phyloP scores from a whole-genome alignment of 2,888 invertebrate genomes.

The Geophilus truncorum region DNA sequence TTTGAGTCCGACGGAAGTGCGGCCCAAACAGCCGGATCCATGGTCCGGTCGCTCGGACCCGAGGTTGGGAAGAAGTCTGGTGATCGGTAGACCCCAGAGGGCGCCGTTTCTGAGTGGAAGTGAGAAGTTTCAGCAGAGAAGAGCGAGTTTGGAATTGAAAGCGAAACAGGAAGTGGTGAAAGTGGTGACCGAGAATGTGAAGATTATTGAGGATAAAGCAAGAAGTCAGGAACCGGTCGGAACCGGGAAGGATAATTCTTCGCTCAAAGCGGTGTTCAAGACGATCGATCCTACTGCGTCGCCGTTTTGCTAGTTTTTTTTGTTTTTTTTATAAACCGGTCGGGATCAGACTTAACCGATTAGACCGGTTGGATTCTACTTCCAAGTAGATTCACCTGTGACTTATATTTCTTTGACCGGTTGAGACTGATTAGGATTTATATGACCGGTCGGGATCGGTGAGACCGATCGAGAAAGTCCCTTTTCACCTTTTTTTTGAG shows the following conservation, averaged over 20 bases:
- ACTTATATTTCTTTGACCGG: too few relatives aligned
- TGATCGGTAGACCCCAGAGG: not conserved
- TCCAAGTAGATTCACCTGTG: too few relatives aligned
- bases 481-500: too few relatives aligned
- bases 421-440: too few relatives aligned
- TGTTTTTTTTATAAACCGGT: too few relatives aligned
- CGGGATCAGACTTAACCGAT: too few relatives aligned
- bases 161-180: not conserved
- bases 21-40: not conserved
- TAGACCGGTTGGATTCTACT: too few relatives aligned
- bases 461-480: too few relatives aligned
- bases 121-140: not conserved
- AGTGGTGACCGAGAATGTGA: not conserved
- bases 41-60: not conserved
- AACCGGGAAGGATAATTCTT: constrained; percentile 22
- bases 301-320: constrained; percentile 47
- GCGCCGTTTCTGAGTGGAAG: not conserved
- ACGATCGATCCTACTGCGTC: constrained; percentile 51
- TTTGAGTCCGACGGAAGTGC: not conserved
- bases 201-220: not conserved
- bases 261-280: constrained; percentile 48
- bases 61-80: not conserved
- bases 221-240: not conserved
- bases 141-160: not conserved
- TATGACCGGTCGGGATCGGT: too few relatives aligned